phyloP scores from a whole-genome alignment of 2,113 vertebrate species.

The Myxocyprinus asiaticus region DNA sequence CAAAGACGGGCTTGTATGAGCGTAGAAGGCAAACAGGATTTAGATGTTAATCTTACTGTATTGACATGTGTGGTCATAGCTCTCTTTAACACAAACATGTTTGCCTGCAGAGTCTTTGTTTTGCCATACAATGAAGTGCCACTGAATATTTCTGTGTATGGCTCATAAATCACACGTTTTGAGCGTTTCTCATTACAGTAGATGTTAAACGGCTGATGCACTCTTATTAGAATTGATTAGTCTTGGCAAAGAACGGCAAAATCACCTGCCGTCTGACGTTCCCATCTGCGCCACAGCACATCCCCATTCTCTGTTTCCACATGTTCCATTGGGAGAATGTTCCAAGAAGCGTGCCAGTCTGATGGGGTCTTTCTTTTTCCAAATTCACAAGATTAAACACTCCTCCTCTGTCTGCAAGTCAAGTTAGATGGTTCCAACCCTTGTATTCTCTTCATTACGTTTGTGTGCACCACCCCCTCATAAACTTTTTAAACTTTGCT shows the following conservation, averaged over 20 bases:
- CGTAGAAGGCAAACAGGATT: slow-evolving; percentile 38
- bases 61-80: slow-evolving; percentile 42
- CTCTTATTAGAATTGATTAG: slow-evolving; percentile 60
- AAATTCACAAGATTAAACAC: slow-evolving; percentile 57
- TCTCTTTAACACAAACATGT: slow-evolving; percentile 24
- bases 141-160: background rate
- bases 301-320: slow-evolving; percentile 60
- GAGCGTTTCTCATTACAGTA: slow-evolving; percentile 34
- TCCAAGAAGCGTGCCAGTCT: slow-evolving; percentile 66
- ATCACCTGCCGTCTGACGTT: slow-evolving; percentile 70
- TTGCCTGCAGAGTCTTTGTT: background rate
- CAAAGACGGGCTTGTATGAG: slow-evolving; percentile 41
- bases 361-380: slow-evolving; percentile 63
- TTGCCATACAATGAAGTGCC: background rate
- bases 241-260: slow-evolving; percentile 60
- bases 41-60: slow-evolving; percentile 46
- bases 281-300: slow-evolving; percentile 56
- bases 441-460: slow-evolving; percentile 5
- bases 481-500: background rate
- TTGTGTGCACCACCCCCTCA: background rate
- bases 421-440: slow-evolving; percentile 1
- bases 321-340: slow-evolving; percentile 65
- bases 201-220: slow-evolving; percentile 58
- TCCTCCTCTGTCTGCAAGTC: slow-evolving; percentile 27
- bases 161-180: slow-evolving; percentile 37